These are phyloP conservation scores for Drosophila ercepeae DNA, from an alignment of 1,140 invertebrate species.

Conservation along the genomic window DNA sequence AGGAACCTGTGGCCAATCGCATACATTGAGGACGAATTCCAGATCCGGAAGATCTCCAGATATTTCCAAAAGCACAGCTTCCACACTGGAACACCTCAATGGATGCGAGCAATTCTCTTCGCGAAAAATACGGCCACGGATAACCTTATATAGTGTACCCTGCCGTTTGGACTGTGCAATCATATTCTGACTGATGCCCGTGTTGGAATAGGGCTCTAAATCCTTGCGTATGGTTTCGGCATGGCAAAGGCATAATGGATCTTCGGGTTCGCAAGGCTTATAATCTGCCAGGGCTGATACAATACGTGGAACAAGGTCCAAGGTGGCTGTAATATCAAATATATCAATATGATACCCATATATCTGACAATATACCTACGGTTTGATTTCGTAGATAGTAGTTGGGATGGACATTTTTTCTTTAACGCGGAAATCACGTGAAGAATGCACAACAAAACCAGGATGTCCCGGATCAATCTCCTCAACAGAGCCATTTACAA, in stretches of 20 bases:
- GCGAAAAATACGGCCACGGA: conserved; percentile 90
- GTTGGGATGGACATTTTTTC: neutral
- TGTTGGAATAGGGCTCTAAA: conserved; percentile 87
- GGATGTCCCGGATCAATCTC: conserved; percentile 2
- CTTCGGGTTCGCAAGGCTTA: conserved; percentile 30
- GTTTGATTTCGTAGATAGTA: neutral
- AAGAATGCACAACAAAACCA: neutral
- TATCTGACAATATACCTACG: neutral
- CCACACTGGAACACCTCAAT: conserved; percentile 94
- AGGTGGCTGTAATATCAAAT: neutral
- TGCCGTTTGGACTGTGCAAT: conserved; percentile 87
- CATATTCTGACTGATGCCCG: conserved; percentile 87
- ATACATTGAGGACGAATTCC: conserved; percentile 94
- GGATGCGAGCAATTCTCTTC: conserved; percentile 96
- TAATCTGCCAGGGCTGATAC: conserved; percentile 38
- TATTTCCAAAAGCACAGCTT: conserved; percentile 92
- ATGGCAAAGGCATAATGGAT: conserved; percentile 87
- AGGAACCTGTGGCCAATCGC: conserved; percentile 95
- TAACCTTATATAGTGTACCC: conserved; percentile 90
- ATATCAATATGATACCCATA: neutral
- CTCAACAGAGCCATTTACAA: neutral
- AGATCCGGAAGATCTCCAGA: conserved; percentile 90
- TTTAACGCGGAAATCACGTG: neutral
- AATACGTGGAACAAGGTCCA: conserved; percentile 67
- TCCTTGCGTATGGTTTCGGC: conserved; percentile 88